Base-by-base conservation (phyloP, 2,888 invertebrate species). In the Ecliptopera silaceata region DNA sequence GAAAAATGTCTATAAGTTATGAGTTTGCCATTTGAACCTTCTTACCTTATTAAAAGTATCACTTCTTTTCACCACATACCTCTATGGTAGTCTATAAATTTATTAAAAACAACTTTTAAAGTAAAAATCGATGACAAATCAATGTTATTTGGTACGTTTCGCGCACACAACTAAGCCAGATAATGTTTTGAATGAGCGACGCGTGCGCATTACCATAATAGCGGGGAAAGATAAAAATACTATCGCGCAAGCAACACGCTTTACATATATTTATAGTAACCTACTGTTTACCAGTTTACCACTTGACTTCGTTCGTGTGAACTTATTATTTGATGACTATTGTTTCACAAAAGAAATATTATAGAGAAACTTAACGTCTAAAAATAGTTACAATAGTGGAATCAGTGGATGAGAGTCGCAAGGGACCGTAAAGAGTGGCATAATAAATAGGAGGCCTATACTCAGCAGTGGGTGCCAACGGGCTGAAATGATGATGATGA, bases 181-280 rank as follows among this genome's bases (percentile, higher is more conserved):
- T 59, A 59, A 58, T 68, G 71, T 72, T 74, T 71, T 70, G 67
- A 69, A 65, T 67, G 69, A 45, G 48, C 18, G 55, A 63, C 71
- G 69, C 66, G 58, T 63, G 61, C 64, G 58, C 66, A 81, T 84
- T 78, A 71, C 67, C 78, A 83, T 82, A 70, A 67, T 77, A 83
- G 82, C 80, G 74, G 82, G 73, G 63, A 75, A 74, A 78, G 82
- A 84, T 82, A 85, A 84, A 85, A 83, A 85, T 81, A 82, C 65
- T 63, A 59, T 64, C 71, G 69, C 74, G 76, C 71, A 32, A 32
- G 76, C 71, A 32, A 32, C 45, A 46, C 46, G 29, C 36, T 50
- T n/a, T 50, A 42, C 47, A 54, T 47, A 62, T 45, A 53, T 59
- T 56, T 47, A 26, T 34, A 13, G 26, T 22, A 6, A 22, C 22